phyloP scores from a whole-genome alignment of 1,140 invertebrate genomes.

The Cylas formicarius region DNA sequence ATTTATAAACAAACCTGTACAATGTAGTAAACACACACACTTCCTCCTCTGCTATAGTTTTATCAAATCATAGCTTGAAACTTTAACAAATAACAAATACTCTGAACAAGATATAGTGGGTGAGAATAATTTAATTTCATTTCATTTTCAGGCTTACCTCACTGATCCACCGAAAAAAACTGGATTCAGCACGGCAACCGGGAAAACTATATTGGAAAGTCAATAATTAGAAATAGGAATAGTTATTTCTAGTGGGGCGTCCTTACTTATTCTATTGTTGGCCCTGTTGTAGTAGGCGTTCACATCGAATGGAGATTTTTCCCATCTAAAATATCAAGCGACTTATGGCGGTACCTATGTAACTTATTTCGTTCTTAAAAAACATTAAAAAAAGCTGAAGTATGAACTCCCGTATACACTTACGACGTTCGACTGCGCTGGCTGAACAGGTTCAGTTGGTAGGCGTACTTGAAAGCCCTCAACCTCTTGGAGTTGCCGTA shows the following conservation, averaged over 20 bases:
- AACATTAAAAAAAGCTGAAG: background rate
- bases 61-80: too few species aligned
- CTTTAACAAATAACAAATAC: too few species aligned
- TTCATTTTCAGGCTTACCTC: constrained; percentile 18
- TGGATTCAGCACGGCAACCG: constrained; percentile 33
- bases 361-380: background rate
- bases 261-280: constrained; percentile 37
- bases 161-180: constrained; percentile 31
- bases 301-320: constrained; percentile 31
- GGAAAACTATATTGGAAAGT: constrained; percentile 30
- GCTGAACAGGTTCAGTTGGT: constrained; percentile 26
- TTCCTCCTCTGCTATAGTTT: too few species aligned
- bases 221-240: constrained; percentile 8
- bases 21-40: too few species aligned
- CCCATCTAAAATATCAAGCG: constrained; percentile 33
- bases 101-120: too few species aligned
- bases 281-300: constrained; percentile 36
- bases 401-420: constrained; percentile 6
- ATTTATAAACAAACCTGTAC: too few species aligned
- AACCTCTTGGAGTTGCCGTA: constrained; percentile 33
- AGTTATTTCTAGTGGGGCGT: background rate
- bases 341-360: background rate
- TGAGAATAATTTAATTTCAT: too few species aligned
- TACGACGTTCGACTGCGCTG: constrained; percentile 28
- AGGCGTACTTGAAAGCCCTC: constrained; percentile 30